Evolutionary conservation across 2,113 vertebrate species (phyloP).

Genomic region (Piprites chloris): DNA sequence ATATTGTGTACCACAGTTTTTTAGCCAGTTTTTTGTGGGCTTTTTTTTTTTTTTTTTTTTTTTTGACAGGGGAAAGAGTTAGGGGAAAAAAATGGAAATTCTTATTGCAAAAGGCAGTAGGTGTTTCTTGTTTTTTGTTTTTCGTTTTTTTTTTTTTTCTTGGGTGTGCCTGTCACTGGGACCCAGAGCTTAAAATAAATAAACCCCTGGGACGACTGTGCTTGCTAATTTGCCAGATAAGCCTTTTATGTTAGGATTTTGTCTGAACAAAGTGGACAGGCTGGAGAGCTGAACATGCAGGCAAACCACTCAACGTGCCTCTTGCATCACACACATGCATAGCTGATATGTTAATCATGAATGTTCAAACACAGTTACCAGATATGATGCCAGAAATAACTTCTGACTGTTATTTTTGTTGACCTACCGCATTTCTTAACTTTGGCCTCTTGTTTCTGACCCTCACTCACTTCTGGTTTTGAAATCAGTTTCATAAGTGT

Average conservation of each 20-base stretch:
- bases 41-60: no score
- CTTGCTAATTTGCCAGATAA: slow-evolving; percentile 37
- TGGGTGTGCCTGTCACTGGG: not conserved
- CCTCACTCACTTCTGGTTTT: not conserved
- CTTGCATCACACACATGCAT: slow-evolving; percentile 56
- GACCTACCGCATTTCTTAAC: not conserved
- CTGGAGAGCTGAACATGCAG: slow-evolving; percentile 35
- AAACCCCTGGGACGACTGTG: not conserved
- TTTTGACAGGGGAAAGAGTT: no score
- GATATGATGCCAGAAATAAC: slow-evolving; percentile 51
- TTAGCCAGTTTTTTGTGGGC: not conserved
- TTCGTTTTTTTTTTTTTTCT: not conserved
- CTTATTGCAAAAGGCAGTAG: not conserved
- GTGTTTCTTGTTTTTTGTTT: not conserved
- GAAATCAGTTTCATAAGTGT: not conserved
- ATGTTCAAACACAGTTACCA: slow-evolving; percentile 13
- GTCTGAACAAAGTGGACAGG: slow-evolving; percentile 49
- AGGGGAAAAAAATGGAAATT: not conserved
- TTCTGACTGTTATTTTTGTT: slow-evolving; percentile 8
- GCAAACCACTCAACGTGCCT: not conserved
- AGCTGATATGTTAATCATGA: slow-evolving; percentile 48
- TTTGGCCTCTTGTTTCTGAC: not conserved
- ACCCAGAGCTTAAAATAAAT: slow-evolving; percentile 31
- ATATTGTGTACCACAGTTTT: not conserved
- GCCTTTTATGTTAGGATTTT: slow-evolving; percentile 56